Evolutionary conservation across 2,888 invertebrate species (phyloP).

Genomic region (Muschampia plurimacula): DNA sequence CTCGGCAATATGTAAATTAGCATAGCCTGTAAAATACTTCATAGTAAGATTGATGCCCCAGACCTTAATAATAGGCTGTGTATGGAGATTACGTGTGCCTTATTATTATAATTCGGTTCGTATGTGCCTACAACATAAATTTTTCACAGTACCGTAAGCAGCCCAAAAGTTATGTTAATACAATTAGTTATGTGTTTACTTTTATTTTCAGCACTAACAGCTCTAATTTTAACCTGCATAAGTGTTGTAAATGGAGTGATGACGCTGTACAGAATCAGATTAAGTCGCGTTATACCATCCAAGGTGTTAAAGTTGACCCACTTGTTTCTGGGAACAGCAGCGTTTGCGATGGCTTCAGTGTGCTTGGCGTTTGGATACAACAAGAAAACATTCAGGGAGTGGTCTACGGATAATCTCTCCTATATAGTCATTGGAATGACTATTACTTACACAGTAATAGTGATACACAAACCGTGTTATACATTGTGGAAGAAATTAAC

Average conservation of each 20-base stretch:
- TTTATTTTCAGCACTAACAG: slow-evolving; percentile 49
- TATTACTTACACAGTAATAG: slow-evolving; percentile 44
- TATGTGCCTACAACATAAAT: too few relatives aligned
- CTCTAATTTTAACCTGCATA: slow-evolving; percentile 47
- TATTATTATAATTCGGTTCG: too few relatives aligned
- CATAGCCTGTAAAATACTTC: too few relatives aligned
- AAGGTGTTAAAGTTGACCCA: slow-evolving; percentile 47
- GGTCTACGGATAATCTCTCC: slow-evolving; percentile 48
- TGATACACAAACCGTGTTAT: slow-evolving; percentile 43
- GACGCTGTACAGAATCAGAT: slow-evolving; percentile 44
- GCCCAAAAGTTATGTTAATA: neutral
- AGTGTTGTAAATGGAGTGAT: slow-evolving; percentile 50
- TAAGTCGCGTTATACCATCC: slow-evolving; percentile 43
- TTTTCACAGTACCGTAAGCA: too few relatives aligned
- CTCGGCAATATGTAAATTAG: too few relatives aligned
- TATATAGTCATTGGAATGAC: slow-evolving; percentile 49
- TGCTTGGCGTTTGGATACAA: slow-evolving; percentile 49
- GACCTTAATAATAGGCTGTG: too few relatives aligned
- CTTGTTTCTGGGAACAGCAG: slow-evolving; percentile 46
- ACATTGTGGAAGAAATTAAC: slow-evolving; percentile 18
- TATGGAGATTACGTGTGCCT: too few relatives aligned
- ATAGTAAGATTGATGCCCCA: too few relatives aligned
- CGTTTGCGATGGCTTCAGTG: slow-evolving; percentile 48
- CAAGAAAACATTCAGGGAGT: slow-evolving; percentile 49
- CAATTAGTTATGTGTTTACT: slow-evolving; percentile 9